Evolutionary conservation across 2,888 invertebrate genomes (phyloP).

Genomic region (Charanyca ferruginea): DNA sequence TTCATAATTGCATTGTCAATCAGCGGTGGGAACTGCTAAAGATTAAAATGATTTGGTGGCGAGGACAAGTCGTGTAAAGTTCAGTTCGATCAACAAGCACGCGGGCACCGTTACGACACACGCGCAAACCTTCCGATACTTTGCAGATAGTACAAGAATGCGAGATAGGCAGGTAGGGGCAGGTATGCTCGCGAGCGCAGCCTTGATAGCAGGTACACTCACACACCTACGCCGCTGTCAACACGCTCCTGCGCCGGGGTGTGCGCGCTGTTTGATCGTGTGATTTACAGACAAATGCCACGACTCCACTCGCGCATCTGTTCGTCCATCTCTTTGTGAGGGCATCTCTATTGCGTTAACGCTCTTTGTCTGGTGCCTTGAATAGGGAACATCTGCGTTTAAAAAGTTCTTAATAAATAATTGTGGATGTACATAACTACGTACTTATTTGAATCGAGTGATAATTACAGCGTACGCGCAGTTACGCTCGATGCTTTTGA

Average conservation of each 20-base stretch:
- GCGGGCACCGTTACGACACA: constrained; percentile 83
- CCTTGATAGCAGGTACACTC: constrained; percentile 74
- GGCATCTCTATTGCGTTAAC: constrained; percentile 82
- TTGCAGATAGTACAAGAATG: constrained; percentile 87
- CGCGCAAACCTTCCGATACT: constrained; percentile 79
- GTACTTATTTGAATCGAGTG: constrained; percentile 72
- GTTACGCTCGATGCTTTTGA: constrained; percentile 71
- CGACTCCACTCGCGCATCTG: constrained; percentile 84
- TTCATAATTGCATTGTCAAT: constrained; percentile 85
- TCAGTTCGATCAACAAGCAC: constrained; percentile 71
- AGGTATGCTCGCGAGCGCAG: constrained; percentile 76
- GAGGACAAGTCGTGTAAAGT: constrained; percentile 78
- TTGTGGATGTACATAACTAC: constrained; percentile 34
- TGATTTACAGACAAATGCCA: constrained; percentile 89
- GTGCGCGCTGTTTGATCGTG: constrained; percentile 84
- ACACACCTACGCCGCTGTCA: constrained; percentile 63
- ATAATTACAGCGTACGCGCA: constrained; percentile 74
- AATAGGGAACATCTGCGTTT: constrained; percentile 81
- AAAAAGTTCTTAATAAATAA: constrained; percentile 75
- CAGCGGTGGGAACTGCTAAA: constrained; percentile 72
- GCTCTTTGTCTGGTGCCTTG: constrained; percentile 79
- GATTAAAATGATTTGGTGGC: constrained; percentile 72
- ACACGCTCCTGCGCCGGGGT: constrained; percentile 62
- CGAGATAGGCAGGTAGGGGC: constrained; percentile 84
- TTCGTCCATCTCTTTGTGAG: constrained; percentile 81